Base-by-base conservation (phyloP, 2,888 invertebrate species). In the Glaucopsyche alexis region DNA sequence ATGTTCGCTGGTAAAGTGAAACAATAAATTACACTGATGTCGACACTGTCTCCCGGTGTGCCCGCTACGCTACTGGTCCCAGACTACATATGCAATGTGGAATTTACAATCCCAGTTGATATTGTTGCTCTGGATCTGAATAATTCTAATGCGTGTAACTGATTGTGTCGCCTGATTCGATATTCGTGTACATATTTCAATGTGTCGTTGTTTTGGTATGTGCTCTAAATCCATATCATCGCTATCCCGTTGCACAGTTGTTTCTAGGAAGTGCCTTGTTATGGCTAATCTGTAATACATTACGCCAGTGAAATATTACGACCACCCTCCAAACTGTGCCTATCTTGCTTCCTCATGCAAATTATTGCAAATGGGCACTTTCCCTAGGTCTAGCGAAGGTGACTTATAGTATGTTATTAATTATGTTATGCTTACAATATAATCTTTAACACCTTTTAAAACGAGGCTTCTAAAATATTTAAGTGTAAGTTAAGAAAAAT, bases 341-440 rank as follows among this genome's bases (percentile, higher is more conserved):
- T 83, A 87, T 87, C 85, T 82, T 74, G 82, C 82, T 90, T 89
- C 89, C 89, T 88, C 81, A 89, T 90, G 89, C 87, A 89, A 89
- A 87, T 89, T 78, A 82, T 84, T 88, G 85, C 85, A 87, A 89
- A 89, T 86, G 81, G 82, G 80, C 81, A 81, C 82, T 87, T 88
- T 88, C 84, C 66, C 72, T 66, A 47, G 14, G 47, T 64, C 47
- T 60, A 52, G 66, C 29, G 14, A 29, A 49, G 45, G 42, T 67
- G 16, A 42, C 42, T 67, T 69, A 69, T 69, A 49, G 14, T 29
- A 49, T 47, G 49, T 49, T 49, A 29, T 49, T 45, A 47, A 47
- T 69, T 49, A 60, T 9, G 19, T 19, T 55, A 19, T 55, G 60
- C 29, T 29, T 19, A 60, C 14, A 60, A 38, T 60, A 55, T 11